Evolutionary conservation across 2,113 vertebrate species (phyloP), one percentile per base, ranked within the genome.

Genomic region (Probosciger aterrimus): DNA sequence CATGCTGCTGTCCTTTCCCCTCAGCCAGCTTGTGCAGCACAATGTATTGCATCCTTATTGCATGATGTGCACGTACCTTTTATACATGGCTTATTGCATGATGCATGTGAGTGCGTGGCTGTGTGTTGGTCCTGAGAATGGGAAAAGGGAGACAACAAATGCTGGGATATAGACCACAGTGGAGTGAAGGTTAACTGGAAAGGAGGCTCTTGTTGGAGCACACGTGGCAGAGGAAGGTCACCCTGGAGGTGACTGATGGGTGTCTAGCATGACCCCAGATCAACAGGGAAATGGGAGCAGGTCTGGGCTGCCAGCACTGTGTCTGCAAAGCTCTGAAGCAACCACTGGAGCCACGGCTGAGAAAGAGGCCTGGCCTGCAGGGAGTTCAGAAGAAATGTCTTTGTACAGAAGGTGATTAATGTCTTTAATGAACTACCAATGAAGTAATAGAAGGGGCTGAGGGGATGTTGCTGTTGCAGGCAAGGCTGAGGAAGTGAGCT

Each of bases 401-500:
- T 86, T 86, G 92, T 89, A 70, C 49, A 64, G 49, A 63, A 82
- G 53, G 62, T 96, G 94, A 95, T 88, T 94, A 96, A 95, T 88
- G 46, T 17, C 62, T 83, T 75, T 94, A 95, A 82, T 88, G 91
- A 84, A 82, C 77, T 95, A 81, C 88, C 55, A 65, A 82, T 69
- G 93, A 96, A 95, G 84, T 71, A 87, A 93, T 71, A 90, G 92
- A 86, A 85, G 93, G 88, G 60, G 76, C 50, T 8, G 37, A 74
- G 47, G 50, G 46, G 73, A 52, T 0, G 2, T 28, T 67, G 44
- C 57, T 52, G 39, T 53, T 22, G 33, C 79, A 75, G 82, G 35
- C 24, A 22, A 64, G 44, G 83, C 55, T 19, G 1, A 30, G 84
- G 64, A 70, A 80, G 59, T 0, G 6, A 83, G 79, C 7, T 50